These are phyloP conservation scores for Hedya salicella DNA, from an alignment of 2,888 invertebrate species.

Conservation along the genomic window DNA sequence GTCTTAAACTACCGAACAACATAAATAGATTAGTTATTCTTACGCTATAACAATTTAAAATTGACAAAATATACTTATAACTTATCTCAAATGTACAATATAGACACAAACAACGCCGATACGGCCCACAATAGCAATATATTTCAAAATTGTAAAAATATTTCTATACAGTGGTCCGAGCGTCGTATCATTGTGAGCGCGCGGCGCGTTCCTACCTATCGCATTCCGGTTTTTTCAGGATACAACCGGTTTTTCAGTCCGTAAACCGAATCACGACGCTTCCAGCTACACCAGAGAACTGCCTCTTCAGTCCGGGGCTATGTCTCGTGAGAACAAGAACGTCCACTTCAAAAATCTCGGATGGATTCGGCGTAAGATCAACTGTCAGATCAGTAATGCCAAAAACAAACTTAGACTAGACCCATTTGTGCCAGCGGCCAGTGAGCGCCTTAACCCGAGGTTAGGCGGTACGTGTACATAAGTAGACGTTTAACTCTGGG, in stretches of 20 bases:
- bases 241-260: slow-evolving; percentile 5
- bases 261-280: slow-evolving; percentile 63
- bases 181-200: slow-evolving; percentile 73
- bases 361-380: no score
- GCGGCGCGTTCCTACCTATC: slow-evolving; percentile 49
- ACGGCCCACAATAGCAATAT: slow-evolving; percentile 64
- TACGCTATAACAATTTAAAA: slow-evolving; percentile 66
- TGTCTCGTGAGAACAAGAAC: not conserved
- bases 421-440: no score
- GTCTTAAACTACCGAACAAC: slow-evolving; percentile 47
- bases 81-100: slow-evolving; percentile 68
- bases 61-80: slow-evolving; percentile 81
- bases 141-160: slow-evolving; percentile 76
- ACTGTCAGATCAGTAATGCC: no score
- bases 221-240: slow-evolving; percentile 1
- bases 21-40: slow-evolving; percentile 49
- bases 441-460: no score
- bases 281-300: slow-evolving; percentile 11
- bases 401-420: no score
- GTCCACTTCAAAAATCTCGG: not conserved
- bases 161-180: slow-evolving; percentile 79
- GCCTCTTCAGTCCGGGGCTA: slow-evolving; percentile 26
- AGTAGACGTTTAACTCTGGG: no score
- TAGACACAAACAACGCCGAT: slow-evolving; percentile 68
- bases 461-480: no score